Conservation (phyloP, 2,113 vertebrate genomes). For the Phrynosoma blainvillii region DNA sequence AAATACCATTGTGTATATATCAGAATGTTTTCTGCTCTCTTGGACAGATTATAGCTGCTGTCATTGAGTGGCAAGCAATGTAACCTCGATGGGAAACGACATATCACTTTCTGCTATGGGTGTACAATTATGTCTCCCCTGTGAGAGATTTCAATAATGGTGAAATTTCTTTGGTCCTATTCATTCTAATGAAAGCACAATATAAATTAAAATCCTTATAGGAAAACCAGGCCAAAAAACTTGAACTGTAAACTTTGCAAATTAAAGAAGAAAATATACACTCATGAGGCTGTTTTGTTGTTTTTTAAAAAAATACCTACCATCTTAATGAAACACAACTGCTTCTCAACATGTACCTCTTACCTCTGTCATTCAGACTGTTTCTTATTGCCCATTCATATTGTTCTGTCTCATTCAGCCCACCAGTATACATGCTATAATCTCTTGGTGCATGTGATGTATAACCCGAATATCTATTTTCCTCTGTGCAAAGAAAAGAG, state of each 20-base stretch:
- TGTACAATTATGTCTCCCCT: too few species aligned
- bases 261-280: neutral
- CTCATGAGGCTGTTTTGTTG: neutral
- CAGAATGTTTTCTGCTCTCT: neutral
- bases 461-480: slow-evolving; percentile 49
- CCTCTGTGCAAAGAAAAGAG: slow-evolving; percentile 50
- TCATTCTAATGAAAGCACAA: neutral
- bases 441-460: slow-evolving; percentile 30
- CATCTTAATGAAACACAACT: neutral
- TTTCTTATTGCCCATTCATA: slow-evolving; percentile 85
- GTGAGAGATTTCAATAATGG: neutral
- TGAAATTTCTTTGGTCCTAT: neutral
- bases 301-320: neutral
- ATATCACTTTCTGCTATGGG: neutral
- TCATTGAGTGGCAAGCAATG: neutral
- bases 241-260: neutral
- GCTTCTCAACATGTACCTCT: slow-evolving; percentile 27
- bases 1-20: neutral
- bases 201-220: neutral
- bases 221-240: neutral
- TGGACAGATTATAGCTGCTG: neutral
- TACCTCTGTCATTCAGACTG: slow-evolving; percentile 87
- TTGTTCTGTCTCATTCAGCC: slow-evolving; percentile 89
- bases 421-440: slow-evolving; percentile 77
- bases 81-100: neutral